Conservation (phyloP, 1,140 invertebrate genomes). For the Diorhabda elongata region DNA sequence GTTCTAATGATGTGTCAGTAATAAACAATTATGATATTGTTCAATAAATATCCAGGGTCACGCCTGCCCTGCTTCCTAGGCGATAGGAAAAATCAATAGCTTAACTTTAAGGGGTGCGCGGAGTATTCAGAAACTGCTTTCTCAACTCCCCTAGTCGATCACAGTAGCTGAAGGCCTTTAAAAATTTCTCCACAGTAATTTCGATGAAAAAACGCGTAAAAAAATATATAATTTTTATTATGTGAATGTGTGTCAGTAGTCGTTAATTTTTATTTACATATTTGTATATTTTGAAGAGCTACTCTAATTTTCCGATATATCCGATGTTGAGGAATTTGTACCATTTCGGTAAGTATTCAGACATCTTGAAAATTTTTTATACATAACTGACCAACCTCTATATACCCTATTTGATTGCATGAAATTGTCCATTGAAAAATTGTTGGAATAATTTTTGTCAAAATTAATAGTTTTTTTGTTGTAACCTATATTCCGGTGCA, state of each 20-base stretch:
- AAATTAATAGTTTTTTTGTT: too few species aligned
- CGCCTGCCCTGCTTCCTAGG: slow-evolving; percentile 12
- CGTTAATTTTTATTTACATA: background rate
- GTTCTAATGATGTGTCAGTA: too few species aligned
- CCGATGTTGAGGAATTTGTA: slow-evolving; percentile 11
- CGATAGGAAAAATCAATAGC: slow-evolving; percentile 19
- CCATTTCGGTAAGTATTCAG: slow-evolving; percentile 13
- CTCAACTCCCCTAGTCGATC: slow-evolving; percentile 14
- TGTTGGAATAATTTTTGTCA: too few species aligned
- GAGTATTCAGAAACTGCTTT: background rate
- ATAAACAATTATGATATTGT: too few species aligned
- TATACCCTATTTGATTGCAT: background rate
- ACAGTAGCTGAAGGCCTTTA: background rate
- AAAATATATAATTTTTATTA: slow-evolving; percentile 10
- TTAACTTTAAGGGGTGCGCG: slow-evolving; percentile 12
- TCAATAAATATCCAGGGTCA: background rate
- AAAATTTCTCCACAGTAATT: background rate
- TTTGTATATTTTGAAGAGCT: background rate
- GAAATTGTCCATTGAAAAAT: too few species aligned
- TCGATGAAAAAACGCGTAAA: background rate
- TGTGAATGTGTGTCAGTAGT: slow-evolving; percentile 6
- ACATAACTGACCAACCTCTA: slow-evolving; percentile 11
- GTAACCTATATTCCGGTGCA: too few species aligned
- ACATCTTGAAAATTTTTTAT: slow-evolving; percentile 11
- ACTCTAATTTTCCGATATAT: background rate